Evolutionary conservation across 2,797 vertebrate genomes (phyloP), one percentile per base, ranked within the genome.

Genomic region (Rousettus madagascariensis): DNA sequence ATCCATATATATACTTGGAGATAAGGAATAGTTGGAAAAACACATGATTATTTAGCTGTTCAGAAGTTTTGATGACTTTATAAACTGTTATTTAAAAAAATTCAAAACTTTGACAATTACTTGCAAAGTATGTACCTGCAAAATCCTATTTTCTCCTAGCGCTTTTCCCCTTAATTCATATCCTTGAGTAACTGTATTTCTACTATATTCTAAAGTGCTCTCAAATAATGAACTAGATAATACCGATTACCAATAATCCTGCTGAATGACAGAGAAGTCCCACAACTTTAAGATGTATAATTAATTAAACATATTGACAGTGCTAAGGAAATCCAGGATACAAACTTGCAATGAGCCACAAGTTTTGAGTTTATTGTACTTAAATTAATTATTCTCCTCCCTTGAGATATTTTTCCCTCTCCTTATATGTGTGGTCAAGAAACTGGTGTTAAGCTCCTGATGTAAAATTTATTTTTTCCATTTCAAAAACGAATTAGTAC

Each of bases 61-160:
- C 30, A 75, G 28, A 94, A 61, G 51, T 84, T 93, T 51, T 38
- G 15, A 88, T 20, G 15, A 63, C 15, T 12, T 65, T 90, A 75
- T 53, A 30, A 89, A 92, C 20, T 71, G 24, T 49, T 75, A 65
- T 43, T 89, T 66, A 90, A 89, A 94, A 8, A 87, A 24, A 85
- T 7, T 87, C 22, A 16, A 36, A 72, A 79, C 59, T 95, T 16
- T 59, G 43, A 84, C 51, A 77, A 61, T 82, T 82, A 82, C 33
- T 46, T 86, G 51, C 3, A 49, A 66, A 28, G 72, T 77, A 65
- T 53, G 30, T 33, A 86, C 38, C 51, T 90, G 43, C 20, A 69
- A 88, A 93, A 28, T 75, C n/a, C 57, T 88, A 33, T 43, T 65
- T 85, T 66, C n/a, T 91, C 28, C 28, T 41, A 86, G 91, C 66